Evolutionary conservation across 1,140 invertebrate species (phyloP), one percentile per base, ranked within the genome.

Genomic region (Aphaenogaster rudis): DNA sequence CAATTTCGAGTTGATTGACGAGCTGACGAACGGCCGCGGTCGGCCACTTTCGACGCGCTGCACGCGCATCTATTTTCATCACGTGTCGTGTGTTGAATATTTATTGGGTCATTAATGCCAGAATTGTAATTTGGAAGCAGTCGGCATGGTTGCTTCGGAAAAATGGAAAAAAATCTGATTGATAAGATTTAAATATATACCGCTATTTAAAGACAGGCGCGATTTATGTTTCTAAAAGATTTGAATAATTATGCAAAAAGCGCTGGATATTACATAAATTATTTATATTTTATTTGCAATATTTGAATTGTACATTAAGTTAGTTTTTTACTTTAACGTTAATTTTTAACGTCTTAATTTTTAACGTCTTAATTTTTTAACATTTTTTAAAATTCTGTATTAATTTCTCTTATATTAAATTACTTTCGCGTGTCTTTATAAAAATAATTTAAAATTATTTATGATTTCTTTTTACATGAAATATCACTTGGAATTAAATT

Each of bases 91-190:
- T 39, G n/a, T 13, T 80, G 50, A 69, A 81, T 71, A 81, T 81
- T 81, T 57, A 81, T 81, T 71, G 54, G 36, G 13, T 45, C 52
- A 71, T 81, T 81, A 71, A 81, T 39, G 15, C 3, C 77, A 28
- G 9, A 71, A 71, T 81, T 81, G 48, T 48, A 48, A 28, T 13
- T 42, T 57, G 4, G 2, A 11, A 57, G 15, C 36, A 33, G 5
- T 17, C 21, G 15, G 13, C 13, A 9, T 54, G 3, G 7, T 52
- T 52, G 8, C 3, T 69, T 69, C 52, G 5, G 15, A 6, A 71
- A 71, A 57, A n/a, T 7, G 52, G n/a, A 13, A 33, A 42, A 8
- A 54, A 54, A 33, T 15, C 39, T 13, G 39, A 81, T 42, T 11
- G 77, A 45, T 71, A 11, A 42, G 6, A 81, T 71, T 42, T 42